Base-by-base conservation (phyloP, 2,888 invertebrate genomes). In the Rhorus exstirpatorius region DNA sequence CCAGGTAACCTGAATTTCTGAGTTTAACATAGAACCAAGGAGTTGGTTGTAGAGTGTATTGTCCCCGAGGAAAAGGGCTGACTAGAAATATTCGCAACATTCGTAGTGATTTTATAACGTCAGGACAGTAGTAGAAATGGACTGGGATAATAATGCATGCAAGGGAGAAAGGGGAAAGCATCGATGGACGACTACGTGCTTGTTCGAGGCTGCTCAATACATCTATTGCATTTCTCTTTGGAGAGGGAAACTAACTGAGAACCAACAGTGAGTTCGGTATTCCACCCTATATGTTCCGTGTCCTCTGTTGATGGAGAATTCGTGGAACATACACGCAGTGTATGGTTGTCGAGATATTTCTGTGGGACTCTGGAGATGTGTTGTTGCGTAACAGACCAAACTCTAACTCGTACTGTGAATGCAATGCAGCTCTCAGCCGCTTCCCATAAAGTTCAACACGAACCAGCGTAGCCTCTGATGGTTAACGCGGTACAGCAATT, bases 341-440 rank as follows among this genome's bases (percentile, higher is more conserved):
- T 55, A 65, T 24, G 77, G 60, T 51, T 49, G 68, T 70, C 44
- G 44, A 8, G 72, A 75, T 63, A 70, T 35, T 80, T 63, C 63
- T 12, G n/a, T 7, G 65, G 10, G 12, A 58, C 63, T 35, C 19
- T 70, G 46, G 41, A 58, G 76, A 71, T 72, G 24, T 38, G 17
- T 53, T 24, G 55, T 67, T 65, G 21, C 12, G 35, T 14, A 78
- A 41, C 46, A 46, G 31, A 49, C 3, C 60, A 70, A 26, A 74
- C 51, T 26, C 17, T 17, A 49, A 61, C 51, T 67, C 41, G 14
- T 38, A 8, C 17, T 21, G 41, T 67, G 65, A 46, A 61, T 63
- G 53, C 44, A 24, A 12, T 17, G 14, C 49, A 4, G 31, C 35
- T 19, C 35, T 6, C 10, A 12, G 60, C 60, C 24, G 61, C 44